Base-by-base conservation (phyloP, 1,140 invertebrate species). In the Colletes latitarsis region DNA sequence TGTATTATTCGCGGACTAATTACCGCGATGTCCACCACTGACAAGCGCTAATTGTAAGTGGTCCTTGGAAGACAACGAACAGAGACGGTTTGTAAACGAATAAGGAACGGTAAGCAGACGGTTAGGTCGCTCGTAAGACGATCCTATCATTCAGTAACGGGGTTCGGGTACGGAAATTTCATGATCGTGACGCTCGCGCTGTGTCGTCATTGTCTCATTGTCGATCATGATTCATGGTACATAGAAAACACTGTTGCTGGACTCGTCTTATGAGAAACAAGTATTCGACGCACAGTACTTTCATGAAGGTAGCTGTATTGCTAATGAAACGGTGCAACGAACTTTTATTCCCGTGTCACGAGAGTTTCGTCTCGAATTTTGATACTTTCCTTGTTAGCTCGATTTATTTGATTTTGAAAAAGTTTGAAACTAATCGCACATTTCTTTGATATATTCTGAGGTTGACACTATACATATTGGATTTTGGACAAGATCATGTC, bases 91-190 rank as follows among this genome's bases (percentile, higher is more conserved):
- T 64, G 69, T 57, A 69, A 79, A 89, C 74, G 81, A 82, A 85
- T 39, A 73, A 82, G 82, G 78, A 84, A 84, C 79, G 75, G 79
- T 82, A 88, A 86, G 81, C 86, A 83, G 87, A 89, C 64, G 6
- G 71, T 68, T 78, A 68, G 67, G 84, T 88, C 79, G 84, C 72
- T 58, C 71, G 82, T 80, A 89, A 81, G 88, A 89, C 84, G 90
- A 92, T 91, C 88, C 89, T 90, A 90, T 92, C 90, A 88, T 90
- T 89, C 88, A 85, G 84, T 92, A 92, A 92, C 91, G 91, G 91
- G 73, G 78, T 62, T 75, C 69, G 21, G 67, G 15, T 82, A 88
- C 85, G 86, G 87, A 89, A 89, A 87, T 91, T 91, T 91, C 89
- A 85, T 89, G 91, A 91, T 91, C 89, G 88, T 89, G 88, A 90